Conservation (phyloP, 2,888 invertebrate genomes). For the Scaptomyza reducta region DNA sequence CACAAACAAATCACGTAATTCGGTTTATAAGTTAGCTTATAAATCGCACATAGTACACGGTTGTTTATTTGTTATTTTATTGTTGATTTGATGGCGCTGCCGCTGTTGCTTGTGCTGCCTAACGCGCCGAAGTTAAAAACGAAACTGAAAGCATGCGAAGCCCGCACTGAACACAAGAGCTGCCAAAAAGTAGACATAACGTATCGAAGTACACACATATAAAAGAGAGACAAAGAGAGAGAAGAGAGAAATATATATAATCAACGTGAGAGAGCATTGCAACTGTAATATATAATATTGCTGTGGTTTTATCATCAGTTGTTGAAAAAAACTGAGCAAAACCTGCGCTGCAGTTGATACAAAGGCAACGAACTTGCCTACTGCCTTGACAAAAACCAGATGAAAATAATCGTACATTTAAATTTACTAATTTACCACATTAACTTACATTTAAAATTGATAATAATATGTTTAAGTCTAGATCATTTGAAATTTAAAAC, state of each 20-base stretch:
- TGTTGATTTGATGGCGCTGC: slow-evolving; percentile 18
- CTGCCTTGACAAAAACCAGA: not conserved
- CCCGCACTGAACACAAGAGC: slow-evolving; percentile 49
- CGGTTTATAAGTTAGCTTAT: slow-evolving; percentile 49
- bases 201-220: not conserved
- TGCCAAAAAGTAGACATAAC: slow-evolving; percentile 47
- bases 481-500: too few species aligned
- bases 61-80: slow-evolving; percentile 18
- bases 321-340: slow-evolving; percentile 28
- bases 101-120: slow-evolving; percentile 46
- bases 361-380: slow-evolving; percentile 49
- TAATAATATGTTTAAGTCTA: not conserved
- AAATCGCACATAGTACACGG: slow-evolving; percentile 35
- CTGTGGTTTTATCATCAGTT: slow-evolving; percentile 20
- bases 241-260: slow-evolving; percentile 1
- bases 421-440: not conserved
- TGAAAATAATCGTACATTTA: not conserved
- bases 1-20: slow-evolving; percentile 66
- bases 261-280: slow-evolving; percentile 20
- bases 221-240: slow-evolving; percentile 8
- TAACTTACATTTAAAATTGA: not conserved
- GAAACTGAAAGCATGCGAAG: slow-evolving; percentile 78
- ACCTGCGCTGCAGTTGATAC: slow-evolving; percentile 27
- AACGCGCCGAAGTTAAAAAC: slow-evolving; percentile 73
- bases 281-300: slow-evolving; percentile 42